Evolutionary conservation across 2,888 invertebrate genomes (phyloP).

Genomic region (Gymnosoma rotundatum): DNA sequence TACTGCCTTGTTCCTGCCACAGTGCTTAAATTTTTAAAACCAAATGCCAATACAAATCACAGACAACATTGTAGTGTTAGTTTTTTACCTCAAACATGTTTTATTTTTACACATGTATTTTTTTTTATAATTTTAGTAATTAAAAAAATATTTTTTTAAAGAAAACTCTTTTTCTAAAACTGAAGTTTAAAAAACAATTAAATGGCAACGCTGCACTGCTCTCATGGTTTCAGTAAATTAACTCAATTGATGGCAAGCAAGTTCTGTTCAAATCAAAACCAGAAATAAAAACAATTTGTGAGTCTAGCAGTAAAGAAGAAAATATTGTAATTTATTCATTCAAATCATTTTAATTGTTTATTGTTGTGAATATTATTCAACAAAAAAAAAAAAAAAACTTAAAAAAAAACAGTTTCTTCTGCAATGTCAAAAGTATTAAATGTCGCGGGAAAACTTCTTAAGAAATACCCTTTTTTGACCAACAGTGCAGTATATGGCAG

Average conservation of each 20-base stretch:
- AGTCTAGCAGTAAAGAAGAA: slow-evolving; percentile 9
- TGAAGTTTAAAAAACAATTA: no score
- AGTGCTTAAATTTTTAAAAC: no score
- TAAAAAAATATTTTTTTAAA: no score
- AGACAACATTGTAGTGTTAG: no score
- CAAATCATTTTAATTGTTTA: neutral
- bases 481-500: slow-evolving; percentile 88
- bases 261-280: slow-evolving; percentile 14
- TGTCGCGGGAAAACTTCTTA: slow-evolving; percentile 78
- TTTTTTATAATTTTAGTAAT: no score
- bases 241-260: slow-evolving; percentile 43
- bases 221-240: slow-evolving; percentile 13
- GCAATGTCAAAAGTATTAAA: slow-evolving; percentile 75
- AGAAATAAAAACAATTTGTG: slow-evolving; percentile 36
- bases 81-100: no score
- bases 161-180: no score
- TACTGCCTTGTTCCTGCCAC: neutral
- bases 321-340: neutral
- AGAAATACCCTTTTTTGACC: slow-evolving; percentile 83
- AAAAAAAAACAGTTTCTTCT: slow-evolving; percentile 1
- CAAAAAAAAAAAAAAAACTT: neutral
- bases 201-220: neutral
- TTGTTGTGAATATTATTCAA: neutral
- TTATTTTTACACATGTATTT: no score
- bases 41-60: no score